phyloP scores from a whole-genome alignment of 2,888 invertebrate species.

The Spicauda simplicius region DNA sequence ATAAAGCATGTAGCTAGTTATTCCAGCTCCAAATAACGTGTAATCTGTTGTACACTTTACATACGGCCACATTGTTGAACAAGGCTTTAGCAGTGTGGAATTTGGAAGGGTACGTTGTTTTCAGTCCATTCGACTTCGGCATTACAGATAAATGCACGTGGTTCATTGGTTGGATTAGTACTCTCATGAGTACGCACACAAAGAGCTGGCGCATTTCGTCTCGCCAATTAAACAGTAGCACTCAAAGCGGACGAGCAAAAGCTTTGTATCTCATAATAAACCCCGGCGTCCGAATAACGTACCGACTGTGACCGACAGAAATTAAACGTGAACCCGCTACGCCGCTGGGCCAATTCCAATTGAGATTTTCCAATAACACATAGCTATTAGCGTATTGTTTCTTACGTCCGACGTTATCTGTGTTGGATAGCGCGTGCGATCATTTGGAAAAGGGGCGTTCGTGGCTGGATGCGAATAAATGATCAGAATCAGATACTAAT shows the following conservation, averaged over 20 bases:
- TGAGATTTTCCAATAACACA: slow-evolving; percentile 41
- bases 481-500: slow-evolving; percentile 25
- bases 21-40: background rate
- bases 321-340: slow-evolving; percentile 51
- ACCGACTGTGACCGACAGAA: slow-evolving; percentile 47
- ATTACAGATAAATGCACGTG: slow-evolving; percentile 41
- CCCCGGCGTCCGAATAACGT: slow-evolving; percentile 51
- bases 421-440: slow-evolving; percentile 36
- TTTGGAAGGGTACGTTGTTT: slow-evolving; percentile 22
- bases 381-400: slow-evolving; percentile 43
- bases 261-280: slow-evolving; percentile 70
- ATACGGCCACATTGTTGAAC: slow-evolving; percentile 8
- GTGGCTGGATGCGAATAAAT: slow-evolving; percentile 21
- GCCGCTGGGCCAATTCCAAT: slow-evolving; percentile 40
- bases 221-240: slow-evolving; percentile 65
- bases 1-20: background rate
- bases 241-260: slow-evolving; percentile 55
- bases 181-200: slow-evolving; percentile 46
- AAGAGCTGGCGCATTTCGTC: slow-evolving; percentile 50
- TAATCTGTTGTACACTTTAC: slow-evolving; percentile 18
- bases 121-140: slow-evolving; percentile 36
- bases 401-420: slow-evolving; percentile 41
- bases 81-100: slow-evolving; percentile 17
- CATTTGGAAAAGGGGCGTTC: slow-evolving; percentile 39
- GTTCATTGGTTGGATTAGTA: slow-evolving; percentile 49